Evolutionary conservation across 1,140 invertebrate species (phyloP), one percentile per base, ranked within the genome.

Genomic region (Caenorhabditis latens): DNA sequence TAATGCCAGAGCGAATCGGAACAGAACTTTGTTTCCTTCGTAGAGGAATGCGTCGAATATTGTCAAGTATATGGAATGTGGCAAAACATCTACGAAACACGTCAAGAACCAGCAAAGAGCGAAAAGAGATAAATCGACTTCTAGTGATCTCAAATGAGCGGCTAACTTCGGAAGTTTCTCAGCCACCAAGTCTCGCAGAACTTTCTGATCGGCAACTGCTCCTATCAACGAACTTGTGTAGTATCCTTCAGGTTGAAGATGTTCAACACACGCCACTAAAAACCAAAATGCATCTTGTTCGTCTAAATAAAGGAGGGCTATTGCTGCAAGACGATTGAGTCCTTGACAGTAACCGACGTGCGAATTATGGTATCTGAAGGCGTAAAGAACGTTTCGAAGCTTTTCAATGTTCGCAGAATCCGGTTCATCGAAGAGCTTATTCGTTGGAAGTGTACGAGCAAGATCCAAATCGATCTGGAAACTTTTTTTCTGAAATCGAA

Each of bases 211-310:
- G 42, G 94, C 94, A 88, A 94, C 94, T 46, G 94, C 94, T 43
- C 93, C 94, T 53, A 94, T 90, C 53, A 94, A 90, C 21, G 93
- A 93, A 46, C 90, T 90, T 75, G 92, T 93, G 91, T 94, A 95
- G 91, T 95, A 95, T 82, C 94, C 93, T 32, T 89, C 88, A 19
- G 94, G 94, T 93, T 94, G 93, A n/a, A 94, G 92, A 84, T 92
- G 91, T 82, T 94, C 94, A 7, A 94, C 93, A 79, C 94, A 94
- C 19, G 94, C 93, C 13, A 94, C 94, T 21, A 95, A 90, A 89
- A 94, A 94, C 94, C 94, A 95, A 90, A 95, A 95, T 0, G 94
- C 93, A 90, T 95, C 94, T 90, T 94, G 94, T 90, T 95, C 94
- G 57, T 92, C 90, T 88, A 95, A 91, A 88, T 94, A 94, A 19